Percentiles rank a stretch among this genome's conserved stretches.
Evolutionary conservation across 2,888 invertebrate genomes (phyloP).

Genomic region (Sicus ferrugineus): DNA sequence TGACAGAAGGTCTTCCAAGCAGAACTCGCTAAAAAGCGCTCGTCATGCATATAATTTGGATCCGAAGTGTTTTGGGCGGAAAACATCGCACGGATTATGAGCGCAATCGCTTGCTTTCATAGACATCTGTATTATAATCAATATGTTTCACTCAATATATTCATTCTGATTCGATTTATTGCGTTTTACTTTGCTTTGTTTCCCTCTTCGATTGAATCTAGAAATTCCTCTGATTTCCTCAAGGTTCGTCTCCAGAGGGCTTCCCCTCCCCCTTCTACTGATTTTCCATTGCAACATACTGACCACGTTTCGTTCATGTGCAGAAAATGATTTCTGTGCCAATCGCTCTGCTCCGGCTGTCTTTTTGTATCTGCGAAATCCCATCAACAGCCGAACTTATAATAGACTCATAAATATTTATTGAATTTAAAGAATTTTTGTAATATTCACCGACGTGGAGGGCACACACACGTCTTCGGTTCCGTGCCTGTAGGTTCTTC

Average conservation of each 20-base stretch:
- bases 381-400: constrained; percentile 41
- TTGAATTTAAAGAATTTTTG: constrained; percentile 61
- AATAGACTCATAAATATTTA: constrained; percentile 61
- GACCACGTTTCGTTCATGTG: constrained; percentile 10
- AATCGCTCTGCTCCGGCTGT: neutral
- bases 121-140: too few species aligned
- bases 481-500: neutral
- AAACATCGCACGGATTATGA: too few species aligned
- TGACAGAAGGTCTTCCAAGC: neutral
- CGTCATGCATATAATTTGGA: constrained; percentile 13
- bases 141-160: neutral
- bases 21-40: neutral
- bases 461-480: too few species aligned
- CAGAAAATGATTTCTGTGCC: neutral
- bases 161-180: neutral
- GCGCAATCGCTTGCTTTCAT: too few species aligned
- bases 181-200: neutral
- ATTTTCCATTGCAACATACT: neutral
- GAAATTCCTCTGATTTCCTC: neutral
- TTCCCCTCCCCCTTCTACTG: neutral
- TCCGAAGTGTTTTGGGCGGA: neutral
- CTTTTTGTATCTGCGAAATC: constrained; percentile 33
- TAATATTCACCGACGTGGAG: constrained; percentile 33
- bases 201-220: neutral
- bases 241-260: neutral